Conservation (phyloP, 2,888 invertebrate species). For the Caenorhabditis virilis region DNA sequence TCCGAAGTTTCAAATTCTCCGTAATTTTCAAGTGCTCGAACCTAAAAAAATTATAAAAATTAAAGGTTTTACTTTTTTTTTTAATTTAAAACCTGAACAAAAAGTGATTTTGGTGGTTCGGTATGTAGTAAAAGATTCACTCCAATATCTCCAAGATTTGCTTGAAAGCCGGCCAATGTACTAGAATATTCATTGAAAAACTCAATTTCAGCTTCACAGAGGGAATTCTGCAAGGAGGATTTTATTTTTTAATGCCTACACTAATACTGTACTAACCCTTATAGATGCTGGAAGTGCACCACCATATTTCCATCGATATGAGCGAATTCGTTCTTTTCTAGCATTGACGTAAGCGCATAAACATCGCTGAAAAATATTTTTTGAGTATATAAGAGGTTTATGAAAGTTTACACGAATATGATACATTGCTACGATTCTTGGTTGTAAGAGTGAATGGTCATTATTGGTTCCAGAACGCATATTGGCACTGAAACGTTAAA, state of each 20-base stretch:
- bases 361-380: constrained; percentile 76
- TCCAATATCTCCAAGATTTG: constrained; percentile 22
- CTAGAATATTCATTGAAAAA: constrained; percentile 86
- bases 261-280: constrained; percentile 69
- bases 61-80: no score
- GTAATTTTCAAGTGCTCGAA: constrained; percentile 81
- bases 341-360: constrained; percentile 78
- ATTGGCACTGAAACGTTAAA: constrained; percentile 16
- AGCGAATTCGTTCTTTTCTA: constrained; percentile 80
- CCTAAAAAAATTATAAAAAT: no score
- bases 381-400: background rate
- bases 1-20: constrained; percentile 91
- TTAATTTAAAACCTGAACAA: no score
- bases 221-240: constrained; percentile 43
- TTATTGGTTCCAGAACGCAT: constrained; percentile 6
- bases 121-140: constrained; percentile 69
- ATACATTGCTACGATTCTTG: constrained; percentile 76
- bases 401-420: constrained; percentile 80
- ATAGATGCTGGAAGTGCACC: constrained; percentile 88
- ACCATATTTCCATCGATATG: constrained; percentile 94
- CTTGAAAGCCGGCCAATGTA: constrained; percentile 56
- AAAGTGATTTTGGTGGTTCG: constrained; percentile 74
- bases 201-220: constrained; percentile 71
- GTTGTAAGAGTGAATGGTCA: constrained; percentile 16
- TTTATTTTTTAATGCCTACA: background rate